Evolutionary conservation across 2,113 vertebrate species (phyloP).

Genomic region (Meles meles): DNA sequence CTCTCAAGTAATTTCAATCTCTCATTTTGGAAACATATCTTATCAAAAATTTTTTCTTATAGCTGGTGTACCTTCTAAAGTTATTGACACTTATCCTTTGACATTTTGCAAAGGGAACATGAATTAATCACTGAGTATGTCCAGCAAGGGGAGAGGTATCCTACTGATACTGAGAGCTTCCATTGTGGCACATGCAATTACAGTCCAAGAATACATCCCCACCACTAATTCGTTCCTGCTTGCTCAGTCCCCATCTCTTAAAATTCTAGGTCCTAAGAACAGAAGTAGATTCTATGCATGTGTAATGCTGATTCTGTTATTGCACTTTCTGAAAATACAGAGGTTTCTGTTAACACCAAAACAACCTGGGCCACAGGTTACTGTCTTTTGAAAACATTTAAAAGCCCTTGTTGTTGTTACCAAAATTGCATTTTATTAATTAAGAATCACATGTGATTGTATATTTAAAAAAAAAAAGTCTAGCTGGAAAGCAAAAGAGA

Average conservation of each 20-base stretch:
- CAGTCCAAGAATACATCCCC: not conserved
- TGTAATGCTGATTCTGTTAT: not conserved
- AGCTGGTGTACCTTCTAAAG: not conserved
- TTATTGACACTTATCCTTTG: not conserved
- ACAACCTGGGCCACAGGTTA: not conserved
- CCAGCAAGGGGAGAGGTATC: not conserved
- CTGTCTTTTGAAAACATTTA: not conserved
- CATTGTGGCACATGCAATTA: not conserved
- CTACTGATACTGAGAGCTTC: not conserved
- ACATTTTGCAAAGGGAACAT: not conserved
- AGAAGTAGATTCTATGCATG: not conserved
- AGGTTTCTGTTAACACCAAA: not conserved
- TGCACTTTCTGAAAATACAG: not conserved
- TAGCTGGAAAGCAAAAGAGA: not conserved
- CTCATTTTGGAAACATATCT: not conserved
- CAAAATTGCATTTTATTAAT: not conserved
- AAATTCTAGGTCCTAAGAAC: not conserved
- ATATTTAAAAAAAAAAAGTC: not conserved
- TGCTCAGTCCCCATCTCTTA: not conserved
- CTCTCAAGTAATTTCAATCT: not conserved
- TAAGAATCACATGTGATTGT: not conserved
- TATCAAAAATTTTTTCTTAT: not conserved
- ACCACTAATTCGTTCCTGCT: not conserved
- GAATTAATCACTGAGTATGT: conserved; percentile 37
- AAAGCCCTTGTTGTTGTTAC: not conserved